phyloP scores from a whole-genome alignment of 37 sponge, comb jelly and placozoan genomes.

The Aplysina aerophoba region DNA sequence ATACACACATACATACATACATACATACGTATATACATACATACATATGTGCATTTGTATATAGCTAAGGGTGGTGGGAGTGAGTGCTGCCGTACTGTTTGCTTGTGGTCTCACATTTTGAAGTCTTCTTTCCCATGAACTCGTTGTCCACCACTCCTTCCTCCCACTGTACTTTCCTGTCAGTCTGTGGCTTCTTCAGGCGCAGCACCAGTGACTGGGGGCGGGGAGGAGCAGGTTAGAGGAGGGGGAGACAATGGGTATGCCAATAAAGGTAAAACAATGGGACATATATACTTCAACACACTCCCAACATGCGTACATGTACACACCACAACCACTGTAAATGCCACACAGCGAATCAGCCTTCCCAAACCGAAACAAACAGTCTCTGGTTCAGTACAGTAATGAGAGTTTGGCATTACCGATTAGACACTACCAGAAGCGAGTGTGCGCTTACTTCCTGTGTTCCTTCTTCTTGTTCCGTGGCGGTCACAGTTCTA shows the following conservation, averaged over 20 bases:
- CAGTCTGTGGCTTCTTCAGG: slow-evolving; percentile 80
- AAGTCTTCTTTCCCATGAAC: slow-evolving; percentile 94
- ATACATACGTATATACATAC: not conserved
- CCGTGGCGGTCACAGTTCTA: not conserved
- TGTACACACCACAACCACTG: too few species aligned
- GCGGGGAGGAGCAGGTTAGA: too few species aligned
- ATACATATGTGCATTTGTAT: not conserved
- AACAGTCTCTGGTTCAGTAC: too few species aligned
- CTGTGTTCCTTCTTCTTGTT: not conserved
- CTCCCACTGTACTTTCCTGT: slow-evolving; percentile 86
- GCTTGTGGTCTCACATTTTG: slow-evolving; percentile 75
- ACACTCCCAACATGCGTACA: too few species aligned
- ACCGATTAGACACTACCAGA: too few species aligned
- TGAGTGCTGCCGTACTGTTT: not conserved
- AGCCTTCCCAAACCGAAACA: too few species aligned
- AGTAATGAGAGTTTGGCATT: too few species aligned
- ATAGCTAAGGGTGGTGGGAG: not conserved
- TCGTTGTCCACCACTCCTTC: slow-evolving; percentile 95
- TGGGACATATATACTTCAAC: too few species aligned
- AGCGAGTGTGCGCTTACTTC: too few species aligned
- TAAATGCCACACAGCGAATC: too few species aligned
- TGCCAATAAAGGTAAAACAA: too few species aligned
- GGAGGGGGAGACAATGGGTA: too few species aligned
- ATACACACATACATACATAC: not conserved
- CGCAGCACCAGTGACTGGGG: slow-evolving; percentile 46